phyloP scores from a whole-genome alignment of 2,113 vertebrate species.

The Mastomys coucha region DNA sequence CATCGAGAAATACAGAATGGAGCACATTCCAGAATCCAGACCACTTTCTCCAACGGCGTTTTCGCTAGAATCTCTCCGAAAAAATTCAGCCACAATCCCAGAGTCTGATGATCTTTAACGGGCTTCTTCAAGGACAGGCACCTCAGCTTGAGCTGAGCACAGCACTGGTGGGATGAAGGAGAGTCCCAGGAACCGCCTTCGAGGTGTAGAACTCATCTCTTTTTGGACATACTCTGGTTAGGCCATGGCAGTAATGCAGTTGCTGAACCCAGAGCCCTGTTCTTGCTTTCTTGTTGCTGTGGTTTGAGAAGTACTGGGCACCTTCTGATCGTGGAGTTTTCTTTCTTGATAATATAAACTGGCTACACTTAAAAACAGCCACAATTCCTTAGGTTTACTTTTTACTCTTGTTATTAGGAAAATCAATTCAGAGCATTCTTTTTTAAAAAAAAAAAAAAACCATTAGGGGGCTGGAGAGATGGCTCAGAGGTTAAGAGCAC shows the following conservation, averaged over 20 bases:
- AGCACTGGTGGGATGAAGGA: neutral
- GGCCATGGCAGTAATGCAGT: too few relatives aligned
- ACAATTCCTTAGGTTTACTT: neutral
- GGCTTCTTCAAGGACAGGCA: neutral
- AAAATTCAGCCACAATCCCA: constrained; percentile 74
- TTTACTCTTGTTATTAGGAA: neutral
- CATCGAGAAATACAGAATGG: constrained; percentile 96
- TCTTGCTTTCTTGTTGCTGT: neutral
- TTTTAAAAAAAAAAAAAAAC: too few relatives aligned
- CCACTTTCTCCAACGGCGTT: constrained; percentile 97
- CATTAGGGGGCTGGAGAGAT: too few relatives aligned
- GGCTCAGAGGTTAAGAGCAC: too few relatives aligned
- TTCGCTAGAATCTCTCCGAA: constrained; percentile 89
- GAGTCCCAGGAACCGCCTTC: neutral
- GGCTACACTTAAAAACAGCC: neutral
- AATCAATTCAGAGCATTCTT: neutral
- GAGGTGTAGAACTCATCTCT: neutral
- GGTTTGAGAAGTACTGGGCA: neutral
- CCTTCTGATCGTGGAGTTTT: neutral
- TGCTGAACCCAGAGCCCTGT: neutral
- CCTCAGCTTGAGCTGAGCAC: neutral
- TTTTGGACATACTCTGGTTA: neutral
- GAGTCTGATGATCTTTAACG: constrained; percentile 79
- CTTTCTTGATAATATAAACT: neutral
- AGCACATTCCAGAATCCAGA: constrained; percentile 94